phyloP scores from a whole-genome alignment of 1,140 invertebrate species.

The Ridgeia piscesae region DNA sequence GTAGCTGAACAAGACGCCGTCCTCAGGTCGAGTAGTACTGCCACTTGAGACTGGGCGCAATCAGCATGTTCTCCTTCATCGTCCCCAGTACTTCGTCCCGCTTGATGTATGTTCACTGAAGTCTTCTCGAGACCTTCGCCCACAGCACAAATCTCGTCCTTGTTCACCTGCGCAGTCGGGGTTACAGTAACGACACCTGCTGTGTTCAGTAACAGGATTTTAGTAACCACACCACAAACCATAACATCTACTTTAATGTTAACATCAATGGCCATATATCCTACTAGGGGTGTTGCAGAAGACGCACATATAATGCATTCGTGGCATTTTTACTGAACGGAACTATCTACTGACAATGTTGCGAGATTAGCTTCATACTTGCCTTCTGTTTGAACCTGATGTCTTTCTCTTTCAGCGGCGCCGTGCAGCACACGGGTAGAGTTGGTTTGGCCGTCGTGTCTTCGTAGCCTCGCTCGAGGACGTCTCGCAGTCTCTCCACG shows the following conservation, averaged over 20 bases:
- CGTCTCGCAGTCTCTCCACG: neutral
- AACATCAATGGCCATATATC: no score
- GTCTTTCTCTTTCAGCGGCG: neutral
- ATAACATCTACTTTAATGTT: no score
- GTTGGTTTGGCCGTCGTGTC: neutral
- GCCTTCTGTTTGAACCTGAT: neutral
- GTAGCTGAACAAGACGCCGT: conserved; percentile 22
- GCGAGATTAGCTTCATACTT: neutral
- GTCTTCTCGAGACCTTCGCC: neutral
- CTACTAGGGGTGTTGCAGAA: no score
- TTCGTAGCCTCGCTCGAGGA: neutral
- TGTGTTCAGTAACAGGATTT: no score
- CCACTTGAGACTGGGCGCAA: conserved; percentile 27
- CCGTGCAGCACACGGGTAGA: neutral
- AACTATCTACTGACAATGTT: no score
- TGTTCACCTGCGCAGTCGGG: neutral
- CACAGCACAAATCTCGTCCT: neutral
- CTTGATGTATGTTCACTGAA: neutral
- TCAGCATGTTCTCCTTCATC: conserved; percentile 26
- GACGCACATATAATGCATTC: no score
- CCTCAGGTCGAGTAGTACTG: conserved; percentile 29
- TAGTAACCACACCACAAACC: no score
- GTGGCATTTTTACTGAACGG: no score
- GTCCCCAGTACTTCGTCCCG: neutral
- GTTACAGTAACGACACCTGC: neutral